Percentiles rank a stretch among this genome's conserved stretches.
Conservation (phyloP, 2,888 invertebrate species). For the Ochlodes sylvanus region DNA sequence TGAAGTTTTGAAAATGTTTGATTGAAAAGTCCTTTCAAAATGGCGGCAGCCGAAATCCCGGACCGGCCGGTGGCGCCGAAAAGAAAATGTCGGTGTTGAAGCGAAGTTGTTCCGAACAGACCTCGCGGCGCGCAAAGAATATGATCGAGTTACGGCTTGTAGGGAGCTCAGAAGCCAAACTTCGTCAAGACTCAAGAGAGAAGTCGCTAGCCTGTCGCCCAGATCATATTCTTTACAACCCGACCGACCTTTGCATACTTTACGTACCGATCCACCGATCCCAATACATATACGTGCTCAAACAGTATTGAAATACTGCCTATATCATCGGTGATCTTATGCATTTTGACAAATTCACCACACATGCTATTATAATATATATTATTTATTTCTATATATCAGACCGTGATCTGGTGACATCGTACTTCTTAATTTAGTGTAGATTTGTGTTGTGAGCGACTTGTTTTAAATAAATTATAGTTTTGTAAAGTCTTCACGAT, state of each 20-base stretch:
- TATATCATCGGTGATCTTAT: slow-evolving; percentile 60
- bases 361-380: slow-evolving; percentile 35
- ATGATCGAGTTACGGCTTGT: slow-evolving; percentile 69
- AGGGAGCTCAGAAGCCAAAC: slow-evolving; percentile 60
- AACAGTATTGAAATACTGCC: slow-evolving; percentile 52
- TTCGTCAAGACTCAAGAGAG: slow-evolving; percentile 69
- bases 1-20: slow-evolving; percentile 84
- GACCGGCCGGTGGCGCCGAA: slow-evolving; percentile 63
- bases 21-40: slow-evolving; percentile 77
- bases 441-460: slow-evolving; percentile 75
- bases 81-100: slow-evolving; percentile 61
- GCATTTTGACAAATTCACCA: slow-evolving; percentile 60
- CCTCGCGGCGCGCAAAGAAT: slow-evolving; percentile 79
- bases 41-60: slow-evolving; percentile 72
- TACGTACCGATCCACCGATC: slow-evolving; percentile 32
- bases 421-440: slow-evolving; percentile 68
- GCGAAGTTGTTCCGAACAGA: slow-evolving; percentile 62
- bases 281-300: slow-evolving; percentile 41
- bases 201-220: slow-evolving; percentile 55
- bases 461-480: slow-evolving; percentile 80
- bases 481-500: slow-evolving; percentile 74
- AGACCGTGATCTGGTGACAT: slow-evolving; percentile 63
- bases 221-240: slow-evolving; percentile 76
- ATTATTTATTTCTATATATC: slow-evolving; percentile 63
- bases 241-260: slow-evolving; percentile 32